These are phyloP conservation scores for Leptosomus discolor DNA, from an alignment of 2,113 vertebrate genomes.

Conservation along the genomic window DNA sequence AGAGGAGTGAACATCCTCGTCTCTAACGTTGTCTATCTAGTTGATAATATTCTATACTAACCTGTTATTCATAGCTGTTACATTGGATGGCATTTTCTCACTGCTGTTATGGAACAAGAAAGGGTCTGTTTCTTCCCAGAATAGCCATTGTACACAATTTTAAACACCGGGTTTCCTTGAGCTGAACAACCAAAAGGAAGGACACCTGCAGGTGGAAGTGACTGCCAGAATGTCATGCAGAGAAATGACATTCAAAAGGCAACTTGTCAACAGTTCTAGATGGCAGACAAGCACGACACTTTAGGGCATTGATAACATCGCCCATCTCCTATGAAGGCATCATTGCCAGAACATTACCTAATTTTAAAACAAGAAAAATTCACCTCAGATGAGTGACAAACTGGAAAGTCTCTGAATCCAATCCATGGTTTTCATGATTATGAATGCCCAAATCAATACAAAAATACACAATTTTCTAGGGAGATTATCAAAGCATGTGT, in stretches of 20 bases:
- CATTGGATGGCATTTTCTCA: background rate
- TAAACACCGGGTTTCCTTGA: background rate
- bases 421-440: accelerated
- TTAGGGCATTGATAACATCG: background rate
- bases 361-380: background rate
- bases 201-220: conserved; percentile 23
- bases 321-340: background rate
- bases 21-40: background rate
- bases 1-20: background rate
- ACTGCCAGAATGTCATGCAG: conserved; percentile 48
- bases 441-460: background rate
- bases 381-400: background rate
- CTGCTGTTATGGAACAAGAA: background rate
- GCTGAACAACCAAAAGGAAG: conserved; percentile 25
- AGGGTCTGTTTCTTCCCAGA: background rate
- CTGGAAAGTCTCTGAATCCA: background rate
- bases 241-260: conserved; percentile 55
- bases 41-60: background rate
- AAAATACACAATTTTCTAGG: background rate
- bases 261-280: conserved; percentile 7
- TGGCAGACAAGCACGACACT: background rate
- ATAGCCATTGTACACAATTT: background rate
- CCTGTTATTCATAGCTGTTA: background rate
- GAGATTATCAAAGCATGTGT: background rate
- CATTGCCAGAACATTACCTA: conserved; percentile 24